Base-by-base conservation (phyloP, 1,140 invertebrate species). In the Drosophila paulistorum region DNA sequence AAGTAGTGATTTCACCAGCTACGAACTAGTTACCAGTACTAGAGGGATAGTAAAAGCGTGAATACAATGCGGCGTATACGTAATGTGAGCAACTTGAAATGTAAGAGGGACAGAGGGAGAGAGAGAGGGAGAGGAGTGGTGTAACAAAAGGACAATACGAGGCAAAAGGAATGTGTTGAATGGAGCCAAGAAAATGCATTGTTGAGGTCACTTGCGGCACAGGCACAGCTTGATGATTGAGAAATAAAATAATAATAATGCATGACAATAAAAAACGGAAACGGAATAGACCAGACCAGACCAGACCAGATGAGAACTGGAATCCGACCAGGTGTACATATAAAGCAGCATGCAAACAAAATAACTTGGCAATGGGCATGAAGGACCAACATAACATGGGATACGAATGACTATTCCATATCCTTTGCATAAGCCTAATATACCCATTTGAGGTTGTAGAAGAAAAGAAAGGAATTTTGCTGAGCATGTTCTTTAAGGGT, bases 41-140 rank as follows among this genome's bases (percentile, higher is more conserved):
- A n/a, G n/a, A n/a, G n/a, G n/a, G n/a, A n/a, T 71, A 20, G 48
- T 61, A 48, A 45, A 51, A 10, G 45, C 35, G n/a, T 39, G 68
- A 62, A 77, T 68, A 76, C 75, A 76, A 81, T 68, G 68, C 68
- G 68, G 62, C 78, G 77, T 81, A 81, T 81, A 81, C 78, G 78
- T 79, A 73, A 77, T 64, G 59, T 66, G 60, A 80, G 68, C 41
- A 60, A 59, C 57, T 59, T 59, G 17, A 37, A 48, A 9, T 9
- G 14, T 1, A 7, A 9, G 30, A 30, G 30, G 3, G 30, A 17
- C 17, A 17, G 17, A 30, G 30, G 6, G 30, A 30, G 13, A 17
- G 6, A 30, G 57, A 14, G 17, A 3, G 10, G 4, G 4, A 17
- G 14, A 7, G 7, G 7, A 9, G 5, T 26, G 26, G 26, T 10